phyloP scores from a whole-genome alignment of 2,113 vertebrate species.

The Dipodomys stephensi region DNA sequence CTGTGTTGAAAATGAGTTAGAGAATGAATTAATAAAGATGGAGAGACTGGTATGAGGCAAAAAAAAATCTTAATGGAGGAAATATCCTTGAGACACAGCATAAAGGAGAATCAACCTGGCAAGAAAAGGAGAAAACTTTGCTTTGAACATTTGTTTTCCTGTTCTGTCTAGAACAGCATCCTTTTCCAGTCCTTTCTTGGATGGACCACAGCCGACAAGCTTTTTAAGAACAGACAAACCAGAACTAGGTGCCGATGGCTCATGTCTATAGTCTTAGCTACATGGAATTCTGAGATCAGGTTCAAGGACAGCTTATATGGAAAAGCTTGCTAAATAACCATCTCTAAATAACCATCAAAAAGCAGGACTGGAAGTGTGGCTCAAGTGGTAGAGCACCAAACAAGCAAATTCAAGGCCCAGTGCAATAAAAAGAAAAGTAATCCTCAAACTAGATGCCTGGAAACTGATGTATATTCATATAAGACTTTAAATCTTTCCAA shows the following conservation, averaged over 20 bases:
- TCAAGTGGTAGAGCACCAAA: no score
- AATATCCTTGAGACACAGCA: conserved; percentile 7
- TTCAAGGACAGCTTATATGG: no score
- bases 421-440: no score
- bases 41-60: background rate
- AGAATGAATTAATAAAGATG: conserved; percentile 38
- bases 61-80: background rate
- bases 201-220: background rate
- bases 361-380: no score
- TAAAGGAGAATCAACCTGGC: background rate
- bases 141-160: background rate
- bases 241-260: no score
- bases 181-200: background rate
- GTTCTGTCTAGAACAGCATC: background rate
- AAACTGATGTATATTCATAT: background rate
- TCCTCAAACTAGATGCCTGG: background rate
- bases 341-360: no score
- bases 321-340: no score
- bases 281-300: no score
- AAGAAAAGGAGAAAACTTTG: background rate
- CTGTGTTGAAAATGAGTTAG: conserved; percentile 17
- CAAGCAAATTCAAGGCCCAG: no score
- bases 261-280: no score
- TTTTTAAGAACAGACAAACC: background rate
- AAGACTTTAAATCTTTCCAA: no score